Conservation (phyloP, 2,113 vertebrate genomes). For the Piprites chloris region DNA sequence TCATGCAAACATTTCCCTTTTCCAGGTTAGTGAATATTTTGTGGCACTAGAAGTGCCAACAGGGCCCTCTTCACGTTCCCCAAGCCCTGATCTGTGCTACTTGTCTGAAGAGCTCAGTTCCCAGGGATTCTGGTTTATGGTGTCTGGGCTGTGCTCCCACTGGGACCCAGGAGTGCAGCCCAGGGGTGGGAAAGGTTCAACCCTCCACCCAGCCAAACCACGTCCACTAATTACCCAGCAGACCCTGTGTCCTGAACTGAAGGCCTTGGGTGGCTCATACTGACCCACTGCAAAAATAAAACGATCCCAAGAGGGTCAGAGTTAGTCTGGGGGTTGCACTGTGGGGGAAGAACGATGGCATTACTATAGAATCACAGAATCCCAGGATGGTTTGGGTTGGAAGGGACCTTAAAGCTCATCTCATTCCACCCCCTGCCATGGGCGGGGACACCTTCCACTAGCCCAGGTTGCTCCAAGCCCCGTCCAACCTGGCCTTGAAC, state of each 20-base stretch:
- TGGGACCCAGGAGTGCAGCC: accelerated
- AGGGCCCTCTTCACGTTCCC: neutral
- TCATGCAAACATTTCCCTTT: neutral
- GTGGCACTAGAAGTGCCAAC: neutral
- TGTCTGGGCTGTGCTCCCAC: accelerated
- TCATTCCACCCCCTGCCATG: accelerated
- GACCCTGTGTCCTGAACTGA: neutral
- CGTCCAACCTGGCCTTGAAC: accelerated
- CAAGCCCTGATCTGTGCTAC: neutral
- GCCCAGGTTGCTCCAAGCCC: neutral
- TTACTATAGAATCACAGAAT: neutral
- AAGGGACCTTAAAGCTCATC: neutral
- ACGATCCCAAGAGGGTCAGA: neutral
- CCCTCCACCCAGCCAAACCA: neutral
- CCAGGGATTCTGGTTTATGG: accelerated
- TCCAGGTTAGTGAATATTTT: neutral
- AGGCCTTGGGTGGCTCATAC: neutral
- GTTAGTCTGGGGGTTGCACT: neutral
- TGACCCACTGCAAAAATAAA: neutral
- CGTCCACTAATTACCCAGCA: neutral
- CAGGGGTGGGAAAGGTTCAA: neutral
- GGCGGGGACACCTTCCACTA: neutral
- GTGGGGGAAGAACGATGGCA: neutral
- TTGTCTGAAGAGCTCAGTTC: neutral
- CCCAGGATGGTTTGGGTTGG: neutral